Conservation (phyloP, 2,888 invertebrate species). For the Sesia apiformis region DNA sequence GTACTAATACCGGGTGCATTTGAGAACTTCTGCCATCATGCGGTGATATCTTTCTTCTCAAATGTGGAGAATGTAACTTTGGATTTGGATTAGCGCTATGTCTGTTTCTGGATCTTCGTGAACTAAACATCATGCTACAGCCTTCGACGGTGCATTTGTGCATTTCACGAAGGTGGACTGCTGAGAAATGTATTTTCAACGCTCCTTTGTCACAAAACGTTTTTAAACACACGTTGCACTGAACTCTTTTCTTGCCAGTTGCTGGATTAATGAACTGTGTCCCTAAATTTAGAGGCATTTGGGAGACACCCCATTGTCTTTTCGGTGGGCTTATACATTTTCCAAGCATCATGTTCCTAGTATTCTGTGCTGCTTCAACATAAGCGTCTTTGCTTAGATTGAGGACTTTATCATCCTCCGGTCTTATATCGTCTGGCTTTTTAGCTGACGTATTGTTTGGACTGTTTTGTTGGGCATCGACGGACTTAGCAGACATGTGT, state of each 20-base stretch:
- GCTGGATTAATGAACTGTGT: constrained; percentile 94
- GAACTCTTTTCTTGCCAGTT: constrained; percentile 96
- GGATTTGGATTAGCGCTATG: constrained; percentile 99
- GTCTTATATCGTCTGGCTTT: constrained; percentile 42
- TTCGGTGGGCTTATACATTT: constrained; percentile 85
- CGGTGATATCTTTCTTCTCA: constrained; percentile 94
- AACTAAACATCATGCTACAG: constrained; percentile 99
- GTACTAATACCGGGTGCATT: constrained; percentile 86
- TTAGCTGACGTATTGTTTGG: constrained; percentile 31
- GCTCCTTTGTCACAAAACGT: constrained; percentile 99
- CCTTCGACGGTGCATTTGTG: constrained; percentile 99
- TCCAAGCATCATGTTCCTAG: constrained; percentile 69
- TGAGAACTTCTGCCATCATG: constrained; percentile 94
- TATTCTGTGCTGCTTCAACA: constrained; percentile 44
- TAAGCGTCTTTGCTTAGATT: constrained; percentile 66
- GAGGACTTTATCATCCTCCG: constrained; percentile 57
- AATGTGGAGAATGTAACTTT: constrained; percentile 95
- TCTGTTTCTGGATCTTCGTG: constrained; percentile 93
- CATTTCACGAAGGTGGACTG: constrained; percentile 99
- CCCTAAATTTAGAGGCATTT: constrained; percentile 86
- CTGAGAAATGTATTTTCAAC: constrained; percentile 98
- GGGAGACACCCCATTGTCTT: constrained; percentile 85
- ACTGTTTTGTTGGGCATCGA: constrained; percentile 55
- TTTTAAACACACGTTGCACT: constrained; percentile 98
- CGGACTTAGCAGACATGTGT: constrained; percentile 72